Base-by-base conservation (phyloP, 2,113 vertebrate species). In the Oxyura jamaicensis region DNA sequence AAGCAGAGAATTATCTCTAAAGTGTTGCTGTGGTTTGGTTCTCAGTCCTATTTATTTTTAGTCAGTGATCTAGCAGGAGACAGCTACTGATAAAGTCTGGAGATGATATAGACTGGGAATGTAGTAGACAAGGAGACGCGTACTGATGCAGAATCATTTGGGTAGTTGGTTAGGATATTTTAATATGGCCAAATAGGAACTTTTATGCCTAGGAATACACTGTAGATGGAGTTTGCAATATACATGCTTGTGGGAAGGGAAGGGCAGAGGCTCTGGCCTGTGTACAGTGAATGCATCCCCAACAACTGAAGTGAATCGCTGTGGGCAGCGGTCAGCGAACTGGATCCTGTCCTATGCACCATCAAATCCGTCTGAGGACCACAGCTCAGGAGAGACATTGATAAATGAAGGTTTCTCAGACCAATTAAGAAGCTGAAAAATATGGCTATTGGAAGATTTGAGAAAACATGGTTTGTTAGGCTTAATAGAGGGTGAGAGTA, bases 201-300 rank as follows among this genome's bases (percentile, higher is more conserved):
- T 83, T 76, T 36, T 75, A 22, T 8, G 7, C 42, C 42, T 36
- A 73, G 58, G 33, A 76, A 42, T 26, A 23, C 5, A 3, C 21
- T 25, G 21, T 60, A 62, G 29, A 15, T 3, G 12, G 14, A 36
- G 29, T 3, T 69, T 76, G 67, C 15, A 68, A 13, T 55, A n/a
- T 3, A 1, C 35, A 3, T 2, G 15, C 87, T 82, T 82, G 69
- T 2, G 2, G 41, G 18, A 93, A 42, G 39, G 35, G 46, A 63
- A 31, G 11, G 28, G 15, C 56, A 78, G 87, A 69, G 44, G 25
- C 36, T 74, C 28, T 55, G 36, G 33, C 53, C 55, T 71, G 0
- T 5, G 5, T 53, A 2, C 62, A 39, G 16, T 29, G 11, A 41
- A 48, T 20, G 19, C 4, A 2, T 83, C 60, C 55, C 0, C 26